Evolutionary conservation across 2,888 invertebrate species (phyloP).

Genomic region (Rhodophaea formosa): DNA sequence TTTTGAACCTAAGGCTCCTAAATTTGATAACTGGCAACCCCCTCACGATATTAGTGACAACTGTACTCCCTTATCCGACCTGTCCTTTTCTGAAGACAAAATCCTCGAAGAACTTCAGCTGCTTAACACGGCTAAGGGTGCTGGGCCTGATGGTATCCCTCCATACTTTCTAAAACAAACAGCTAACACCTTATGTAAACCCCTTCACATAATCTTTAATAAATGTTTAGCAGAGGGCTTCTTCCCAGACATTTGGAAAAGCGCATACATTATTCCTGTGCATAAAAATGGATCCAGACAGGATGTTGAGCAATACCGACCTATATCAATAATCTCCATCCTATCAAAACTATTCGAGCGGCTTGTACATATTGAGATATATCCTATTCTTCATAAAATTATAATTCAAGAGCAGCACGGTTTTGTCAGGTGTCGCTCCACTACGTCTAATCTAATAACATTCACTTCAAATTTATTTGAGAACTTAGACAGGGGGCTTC

Average conservation of each 20-base stretch:
- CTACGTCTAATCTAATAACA: conserved; percentile 23
- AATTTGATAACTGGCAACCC: background rate
- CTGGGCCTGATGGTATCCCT: background rate
- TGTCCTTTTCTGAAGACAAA: background rate
- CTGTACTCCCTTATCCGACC: background rate
- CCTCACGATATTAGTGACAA: background rate
- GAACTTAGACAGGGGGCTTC: conserved; percentile 12
- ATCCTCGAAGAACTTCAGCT: background rate
- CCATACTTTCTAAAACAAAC: background rate
- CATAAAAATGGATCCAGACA: conserved; percentile 4
- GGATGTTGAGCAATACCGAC: conserved; percentile 6
- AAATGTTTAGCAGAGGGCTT: background rate
- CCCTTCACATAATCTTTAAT: background rate
- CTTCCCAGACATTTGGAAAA: background rate
- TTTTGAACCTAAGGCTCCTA: background rate
- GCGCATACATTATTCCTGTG: conserved; percentile 3
- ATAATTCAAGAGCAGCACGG: conserved; percentile 28
- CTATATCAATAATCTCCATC: too few relatives aligned
- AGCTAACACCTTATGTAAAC: background rate
- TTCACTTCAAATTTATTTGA: conserved; percentile 20
- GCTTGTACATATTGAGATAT: conserved; percentile 24
- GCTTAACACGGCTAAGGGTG: background rate
- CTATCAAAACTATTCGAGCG: conserved; percentile 22
- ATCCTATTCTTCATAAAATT: conserved; percentile 22
- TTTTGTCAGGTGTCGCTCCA: conserved; percentile 29